Evolutionary conservation across 1,140 invertebrate species (phyloP).

Genomic region (Macrocentrus cingulum): DNA sequence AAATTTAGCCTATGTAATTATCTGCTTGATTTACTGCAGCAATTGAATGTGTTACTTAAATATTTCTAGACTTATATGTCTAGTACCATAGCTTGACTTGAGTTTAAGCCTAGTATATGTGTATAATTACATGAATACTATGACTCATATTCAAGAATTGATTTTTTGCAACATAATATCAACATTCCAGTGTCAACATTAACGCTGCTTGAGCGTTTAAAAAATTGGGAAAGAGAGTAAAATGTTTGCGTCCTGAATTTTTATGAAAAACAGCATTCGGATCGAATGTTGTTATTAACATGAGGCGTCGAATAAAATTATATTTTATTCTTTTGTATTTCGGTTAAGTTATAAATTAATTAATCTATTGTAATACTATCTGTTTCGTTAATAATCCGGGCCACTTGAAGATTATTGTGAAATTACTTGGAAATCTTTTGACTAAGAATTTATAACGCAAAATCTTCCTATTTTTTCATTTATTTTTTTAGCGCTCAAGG

Average conservation of each 20-base stretch:
- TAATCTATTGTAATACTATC: too few relatives aligned
- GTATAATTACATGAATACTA: constrained; percentile 14
- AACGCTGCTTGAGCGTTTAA: constrained; percentile 16
- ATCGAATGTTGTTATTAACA: too few relatives aligned
- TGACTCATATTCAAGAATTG: not conserved
- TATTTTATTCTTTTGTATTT: too few relatives aligned
- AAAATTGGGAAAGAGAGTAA: constrained; percentile 16
- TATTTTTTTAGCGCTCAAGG: too few relatives aligned
- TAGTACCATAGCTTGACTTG: constrained; percentile 19
- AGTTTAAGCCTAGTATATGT: constrained; percentile 11
- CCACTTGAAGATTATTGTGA: too few relatives aligned
- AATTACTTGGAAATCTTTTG: too few relatives aligned
- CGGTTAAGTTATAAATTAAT: too few relatives aligned
- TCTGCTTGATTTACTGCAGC: not conserved
- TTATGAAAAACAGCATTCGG: not conserved
- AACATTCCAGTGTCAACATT: constrained; percentile 33
- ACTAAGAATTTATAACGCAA: too few relatives aligned
- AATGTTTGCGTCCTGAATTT: constrained; percentile 19
- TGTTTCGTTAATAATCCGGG: too few relatives aligned
- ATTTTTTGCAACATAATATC: not conserved
- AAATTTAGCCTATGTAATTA: not conserved
- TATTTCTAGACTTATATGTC: constrained; percentile 23
- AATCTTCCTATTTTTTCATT: too few relatives aligned
- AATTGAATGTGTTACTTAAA: constrained; percentile 36
- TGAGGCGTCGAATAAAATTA: too few relatives aligned